Evolutionary conservation across 2,888 invertebrate species (phyloP).

Genomic region (Polydrusus pterygomalis): DNA sequence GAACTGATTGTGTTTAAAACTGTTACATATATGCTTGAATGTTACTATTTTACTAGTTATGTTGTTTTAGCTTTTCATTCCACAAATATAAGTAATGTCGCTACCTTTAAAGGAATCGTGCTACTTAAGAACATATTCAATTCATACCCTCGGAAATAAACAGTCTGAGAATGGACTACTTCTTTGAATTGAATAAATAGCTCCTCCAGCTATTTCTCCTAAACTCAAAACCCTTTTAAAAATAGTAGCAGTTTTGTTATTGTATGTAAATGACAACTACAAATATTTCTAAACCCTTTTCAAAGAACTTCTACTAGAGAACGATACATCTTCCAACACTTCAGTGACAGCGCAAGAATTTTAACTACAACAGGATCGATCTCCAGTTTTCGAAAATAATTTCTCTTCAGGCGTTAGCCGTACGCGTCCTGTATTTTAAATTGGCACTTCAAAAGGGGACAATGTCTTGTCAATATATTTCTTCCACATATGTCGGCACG

Average conservation of each 20-base stretch:
- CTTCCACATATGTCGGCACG: conserved; percentile 62
- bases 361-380: conserved; percentile 10
- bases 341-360: conserved; percentile 4
- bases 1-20: too few relatives aligned
- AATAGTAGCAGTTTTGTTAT: background rate
- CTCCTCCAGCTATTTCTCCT: too few relatives aligned
- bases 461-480: conserved; percentile 52
- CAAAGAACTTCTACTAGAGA: background rate
- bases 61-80: too few relatives aligned
- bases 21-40: too few relatives aligned
- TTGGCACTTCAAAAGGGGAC: conserved; percentile 40
- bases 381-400: conserved; percentile 40
- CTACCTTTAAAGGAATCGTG: too few relatives aligned
- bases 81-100: too few relatives aligned
- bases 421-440: conserved; percentile 48
- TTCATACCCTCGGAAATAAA: too few relatives aligned
- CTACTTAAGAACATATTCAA: too few relatives aligned
- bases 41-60: too few relatives aligned
- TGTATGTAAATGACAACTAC: conserved; percentile 7
- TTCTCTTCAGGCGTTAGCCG: conserved; percentile 40
- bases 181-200: too few relatives aligned
- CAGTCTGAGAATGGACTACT: too few relatives aligned
- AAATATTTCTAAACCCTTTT: background rate
- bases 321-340: background rate
- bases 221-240: background rate